Evolutionary conservation across 53 echinoderm and acorn worm genomes (phyloP), one percentile per base, ranked within the genome.

Genomic region (Stichopus horrens): DNA sequence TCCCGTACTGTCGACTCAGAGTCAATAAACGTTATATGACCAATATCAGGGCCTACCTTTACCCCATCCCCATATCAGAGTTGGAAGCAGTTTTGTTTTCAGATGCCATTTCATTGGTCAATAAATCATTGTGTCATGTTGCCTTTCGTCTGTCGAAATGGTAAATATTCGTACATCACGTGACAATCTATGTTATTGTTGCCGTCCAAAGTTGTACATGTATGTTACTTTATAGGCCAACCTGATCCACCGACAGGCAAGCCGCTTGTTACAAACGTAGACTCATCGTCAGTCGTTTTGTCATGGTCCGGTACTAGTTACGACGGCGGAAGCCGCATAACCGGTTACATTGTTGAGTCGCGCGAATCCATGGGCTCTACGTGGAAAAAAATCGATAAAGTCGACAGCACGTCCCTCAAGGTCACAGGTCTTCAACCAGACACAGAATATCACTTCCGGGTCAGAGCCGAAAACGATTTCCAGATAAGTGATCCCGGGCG

Each of bases 231-330:
- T 68, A 55, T 90, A 97, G 98, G 92, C 55, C 95, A 95, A 88
- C 98, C 98, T 9, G 98, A 97, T 79, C 98, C 98, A 19, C 98
- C 98, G n/a, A 66, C 93, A n/a, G 95, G 95, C 11, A 95, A 91
- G 76, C 98, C 98, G 11, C 89, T 89, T 7, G 95, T 94, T 18
- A 92, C 92, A 55, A 87, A 95, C 80, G 52, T 97, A 76, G 94
- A 73, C 76, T 81, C 90, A 14, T 89, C 94, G 9, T 90, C 94
- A 16, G 90, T 94, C 57, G 94, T 95, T 18, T 76, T 97, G 11
- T 92, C 93, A 7, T 97, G 98, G 98, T 86, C 94, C 4, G 98
- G 95, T 2, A 86, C 95, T 21, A 89, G 95, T 55, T 97, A 97
- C 83, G 98, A 97, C 74, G 98, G 98, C 21, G 98, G 98, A 9